Percentiles rank a stretch among this genome's conserved stretches.
phyloP scores from a whole-genome alignment of 2,113 vertebrate genomes.

The Cettia cetti region DNA sequence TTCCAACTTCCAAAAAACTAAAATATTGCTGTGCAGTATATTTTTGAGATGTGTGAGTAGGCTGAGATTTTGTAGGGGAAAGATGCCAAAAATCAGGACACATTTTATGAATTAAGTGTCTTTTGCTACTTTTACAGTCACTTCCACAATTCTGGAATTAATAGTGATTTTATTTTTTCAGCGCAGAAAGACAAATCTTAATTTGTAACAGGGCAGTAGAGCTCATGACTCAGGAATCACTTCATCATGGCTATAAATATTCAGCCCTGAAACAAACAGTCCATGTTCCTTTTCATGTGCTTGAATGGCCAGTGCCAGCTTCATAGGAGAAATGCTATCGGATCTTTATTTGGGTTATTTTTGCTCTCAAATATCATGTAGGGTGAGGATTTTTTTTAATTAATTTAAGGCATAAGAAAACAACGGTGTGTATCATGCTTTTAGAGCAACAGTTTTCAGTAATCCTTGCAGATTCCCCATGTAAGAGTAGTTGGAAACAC shows the following conservation, averaged over 20 bases:
- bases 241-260: conserved; percentile 32
- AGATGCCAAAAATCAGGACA: conserved; percentile 9
- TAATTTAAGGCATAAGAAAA: not conserved
- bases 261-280: conserved; percentile 16
- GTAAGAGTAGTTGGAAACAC: not conserved
- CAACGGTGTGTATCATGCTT: not conserved
- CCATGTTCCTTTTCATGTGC: not conserved
- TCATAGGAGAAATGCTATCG: not conserved
- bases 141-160: conserved; percentile 18
- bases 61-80: not conserved
- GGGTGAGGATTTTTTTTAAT: not conserved
- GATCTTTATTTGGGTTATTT: not conserved
- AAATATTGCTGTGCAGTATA: not conserved
- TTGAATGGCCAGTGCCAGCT: not conserved
- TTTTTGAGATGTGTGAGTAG: not conserved
- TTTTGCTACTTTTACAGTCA: not conserved
- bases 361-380: not conserved
- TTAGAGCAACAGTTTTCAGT: not conserved
- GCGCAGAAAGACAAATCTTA: not conserved
- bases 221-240: conserved; percentile 24
- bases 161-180: conserved; percentile 5
- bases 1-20: not conserved
- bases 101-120: not conserved
- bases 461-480: not conserved
- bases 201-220: conserved; percentile 12